phyloP scores from a whole-genome alignment of 2,888 invertebrate species.

The Meganola albula region DNA sequence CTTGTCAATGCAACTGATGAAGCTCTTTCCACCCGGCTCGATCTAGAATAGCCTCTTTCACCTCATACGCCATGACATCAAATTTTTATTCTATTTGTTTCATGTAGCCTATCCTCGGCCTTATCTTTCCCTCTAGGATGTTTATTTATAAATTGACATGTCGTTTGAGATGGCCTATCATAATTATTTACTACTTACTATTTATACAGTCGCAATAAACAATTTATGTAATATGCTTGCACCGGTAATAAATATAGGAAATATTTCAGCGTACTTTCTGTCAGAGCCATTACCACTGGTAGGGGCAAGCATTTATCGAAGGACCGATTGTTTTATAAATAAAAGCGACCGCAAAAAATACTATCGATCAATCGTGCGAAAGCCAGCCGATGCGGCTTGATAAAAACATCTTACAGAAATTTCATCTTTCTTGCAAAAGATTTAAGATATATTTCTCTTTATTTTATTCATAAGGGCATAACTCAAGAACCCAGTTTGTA shows the following conservation, averaged over 20 bases:
- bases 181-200: too few relatives aligned
- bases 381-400: conserved; percentile 63
- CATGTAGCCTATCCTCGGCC: too few relatives aligned
- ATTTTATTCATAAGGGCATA: conserved; percentile 33
- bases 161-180: too few relatives aligned
- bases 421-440: conserved; percentile 27
- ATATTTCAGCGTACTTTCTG: conserved; percentile 8
- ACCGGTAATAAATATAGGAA: neutral
- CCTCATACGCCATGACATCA: too few relatives aligned
- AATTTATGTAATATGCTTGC: neutral
- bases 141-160: too few relatives aligned
- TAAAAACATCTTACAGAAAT: conserved; percentile 37
- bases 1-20: too few relatives aligned
- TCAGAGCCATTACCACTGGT: conserved; percentile 45
- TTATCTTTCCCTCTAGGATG: too few relatives aligned
- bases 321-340: conserved; percentile 77
- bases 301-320: conserved; percentile 67
- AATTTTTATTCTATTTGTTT: too few relatives aligned
- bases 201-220: conserved; percentile 1
- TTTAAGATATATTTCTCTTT: conserved; percentile 32
- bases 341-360: conserved; percentile 72
- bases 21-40: too few relatives aligned
- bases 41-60: too few relatives aligned
- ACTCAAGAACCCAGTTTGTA: conserved; percentile 32
- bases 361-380: conserved; percentile 78